phyloP scores from a whole-genome alignment of 1,140 invertebrate genomes.

The Listronotus bonariensis region DNA sequence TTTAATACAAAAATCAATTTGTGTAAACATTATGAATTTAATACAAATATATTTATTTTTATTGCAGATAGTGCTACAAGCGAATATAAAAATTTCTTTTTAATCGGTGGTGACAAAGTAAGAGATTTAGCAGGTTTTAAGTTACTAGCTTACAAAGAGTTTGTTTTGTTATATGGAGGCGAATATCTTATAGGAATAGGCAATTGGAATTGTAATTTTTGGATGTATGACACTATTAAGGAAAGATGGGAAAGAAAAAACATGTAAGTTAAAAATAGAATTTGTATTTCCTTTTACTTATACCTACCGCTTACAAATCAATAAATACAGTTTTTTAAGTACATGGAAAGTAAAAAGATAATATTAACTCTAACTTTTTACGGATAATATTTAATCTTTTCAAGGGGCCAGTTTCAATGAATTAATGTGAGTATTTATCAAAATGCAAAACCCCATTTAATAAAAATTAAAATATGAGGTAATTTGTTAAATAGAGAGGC shows the following conservation, averaged over 20 bases:
- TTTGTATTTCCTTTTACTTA: no score
- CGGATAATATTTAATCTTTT: no score
- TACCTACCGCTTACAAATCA: no score
- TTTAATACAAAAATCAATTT: neutral
- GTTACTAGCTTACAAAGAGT: slow-evolving; percentile 46
- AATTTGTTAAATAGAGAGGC: no score
- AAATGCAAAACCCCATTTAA: no score
- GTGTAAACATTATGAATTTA: neutral
- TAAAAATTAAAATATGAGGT: no score
- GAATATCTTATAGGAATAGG: slow-evolving; percentile 42
- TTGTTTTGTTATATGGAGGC: slow-evolving; percentile 49
- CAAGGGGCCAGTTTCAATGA: no score
- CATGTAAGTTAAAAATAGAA: slow-evolving; percentile 37
- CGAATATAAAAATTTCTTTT: slow-evolving; percentile 25
- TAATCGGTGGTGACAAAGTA: slow-evolving; percentile 35
- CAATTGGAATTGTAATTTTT: slow-evolving; percentile 48
- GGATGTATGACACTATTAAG: slow-evolving; percentile 44
- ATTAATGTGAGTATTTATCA: no score
- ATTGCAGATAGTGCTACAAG: slow-evolving; percentile 17
- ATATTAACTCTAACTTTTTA: no score
- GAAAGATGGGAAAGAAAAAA: slow-evolving; percentile 44
- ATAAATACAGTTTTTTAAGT: no score
- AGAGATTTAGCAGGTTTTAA: slow-evolving; percentile 41
- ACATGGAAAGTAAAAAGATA: no score
- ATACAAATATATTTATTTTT: neutral